These are phyloP conservation scores for Drosophila mojavensis DNA, from an alignment of 1,140 invertebrate species.

Conservation along the genomic window DNA sequence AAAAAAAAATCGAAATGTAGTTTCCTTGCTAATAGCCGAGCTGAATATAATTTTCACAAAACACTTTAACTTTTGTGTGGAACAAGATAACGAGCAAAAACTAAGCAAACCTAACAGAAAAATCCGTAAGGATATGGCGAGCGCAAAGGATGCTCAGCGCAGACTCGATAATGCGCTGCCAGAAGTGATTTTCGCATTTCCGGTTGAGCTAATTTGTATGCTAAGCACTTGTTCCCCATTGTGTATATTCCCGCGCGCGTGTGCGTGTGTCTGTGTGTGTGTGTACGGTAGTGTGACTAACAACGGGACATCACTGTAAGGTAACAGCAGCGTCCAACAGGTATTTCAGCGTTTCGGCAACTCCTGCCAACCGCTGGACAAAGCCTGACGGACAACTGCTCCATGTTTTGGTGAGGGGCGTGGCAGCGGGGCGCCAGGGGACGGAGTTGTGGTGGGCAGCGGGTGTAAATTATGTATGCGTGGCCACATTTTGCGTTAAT, in stretches of 20 bases:
- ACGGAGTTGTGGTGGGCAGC: neutral
- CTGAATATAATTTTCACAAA: slow-evolving; percentile 11
- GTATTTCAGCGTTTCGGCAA: slow-evolving; percentile 39
- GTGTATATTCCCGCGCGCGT: slow-evolving; percentile 4
- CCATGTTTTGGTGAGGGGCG: neutral
- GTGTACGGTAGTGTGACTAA: slow-evolving; percentile 6
- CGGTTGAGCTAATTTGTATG: slow-evolving; percentile 77
- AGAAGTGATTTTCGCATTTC: slow-evolving; percentile 81
- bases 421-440: neutral
- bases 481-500: slow-evolving; percentile 78
- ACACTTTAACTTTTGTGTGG: slow-evolving; percentile 3
- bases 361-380: slow-evolving; percentile 23
- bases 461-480: slow-evolving; percentile 63
- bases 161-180: slow-evolving; percentile 70
- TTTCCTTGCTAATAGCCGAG: slow-evolving; percentile 47
- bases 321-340: slow-evolving; percentile 57
- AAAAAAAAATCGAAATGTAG: slow-evolving; percentile 52
- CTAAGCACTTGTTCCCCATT: slow-evolving; percentile 64
- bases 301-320: slow-evolving; percentile 21
- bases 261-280: slow-evolving; percentile 34
- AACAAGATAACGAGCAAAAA: slow-evolving; percentile 11
- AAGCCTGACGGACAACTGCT: neutral
- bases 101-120: slow-evolving; percentile 2
- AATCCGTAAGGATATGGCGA: slow-evolving; percentile 6
- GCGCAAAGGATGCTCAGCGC: slow-evolving; percentile 15